These are phyloP conservation scores for Erythrolamprus reginae DNA, from an alignment of 2,113 vertebrate species.

Conservation along the genomic window DNA sequence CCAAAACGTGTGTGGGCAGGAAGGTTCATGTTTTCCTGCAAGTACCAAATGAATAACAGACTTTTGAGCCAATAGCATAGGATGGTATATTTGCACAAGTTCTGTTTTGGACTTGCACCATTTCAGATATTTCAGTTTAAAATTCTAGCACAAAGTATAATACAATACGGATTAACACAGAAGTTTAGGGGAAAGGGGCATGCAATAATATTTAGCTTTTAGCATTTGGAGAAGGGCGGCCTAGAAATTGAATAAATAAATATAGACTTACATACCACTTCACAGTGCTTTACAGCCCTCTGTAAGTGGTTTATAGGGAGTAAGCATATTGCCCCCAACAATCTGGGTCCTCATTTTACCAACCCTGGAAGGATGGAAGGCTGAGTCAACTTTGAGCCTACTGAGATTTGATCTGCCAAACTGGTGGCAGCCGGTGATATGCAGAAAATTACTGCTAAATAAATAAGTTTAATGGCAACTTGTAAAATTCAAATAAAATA, in stretches of 20 bases:
- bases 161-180: neutral
- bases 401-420: no score
- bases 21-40: neutral
- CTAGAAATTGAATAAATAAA: no score
- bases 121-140: neutral
- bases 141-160: neutral
- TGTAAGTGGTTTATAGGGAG: no score
- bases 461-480: neutral
- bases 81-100: neutral
- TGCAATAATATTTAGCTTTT: no score
- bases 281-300: no score
- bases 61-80: neutral
- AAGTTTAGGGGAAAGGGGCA: neutral
- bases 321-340: no score
- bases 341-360: no score
- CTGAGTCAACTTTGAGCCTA: no score
- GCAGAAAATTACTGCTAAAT: neutral
- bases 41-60: neutral
- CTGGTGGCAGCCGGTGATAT: no score
- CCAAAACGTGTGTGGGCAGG: constrained; percentile 19
- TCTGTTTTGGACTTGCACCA: neutral
- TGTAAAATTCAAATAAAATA: neutral
- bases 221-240: no score
- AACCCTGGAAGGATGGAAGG: no score
- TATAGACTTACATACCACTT: no score